phyloP scores from a whole-genome alignment of 2,797 vertebrate genomes.

The Eidolon dupreanum region DNA sequence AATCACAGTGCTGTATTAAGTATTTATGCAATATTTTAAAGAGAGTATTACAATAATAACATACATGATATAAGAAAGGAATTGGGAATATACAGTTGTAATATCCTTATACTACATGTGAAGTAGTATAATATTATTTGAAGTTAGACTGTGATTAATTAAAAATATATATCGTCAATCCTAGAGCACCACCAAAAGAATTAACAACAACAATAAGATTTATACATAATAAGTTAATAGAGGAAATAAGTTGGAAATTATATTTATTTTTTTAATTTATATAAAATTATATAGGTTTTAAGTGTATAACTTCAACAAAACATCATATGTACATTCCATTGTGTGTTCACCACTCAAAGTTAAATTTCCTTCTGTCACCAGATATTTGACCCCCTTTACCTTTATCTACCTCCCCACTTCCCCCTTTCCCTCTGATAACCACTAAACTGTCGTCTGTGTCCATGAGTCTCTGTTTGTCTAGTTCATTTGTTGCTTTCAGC shows the following conservation, averaged over 20 bases:
- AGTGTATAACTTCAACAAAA: too few species aligned
- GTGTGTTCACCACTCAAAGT: too few species aligned
- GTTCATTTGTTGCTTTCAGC: too few species aligned
- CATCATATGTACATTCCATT: too few species aligned
- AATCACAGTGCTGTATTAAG: not conserved
- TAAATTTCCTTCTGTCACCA: too few species aligned
- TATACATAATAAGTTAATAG: not conserved
- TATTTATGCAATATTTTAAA: not conserved
- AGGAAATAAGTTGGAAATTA: not conserved
- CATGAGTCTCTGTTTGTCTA: too few species aligned
- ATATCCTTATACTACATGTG: not conserved
- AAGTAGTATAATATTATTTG: not conserved
- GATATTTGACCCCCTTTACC: too few species aligned
- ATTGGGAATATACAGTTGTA: not conserved
- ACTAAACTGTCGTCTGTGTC: too few species aligned
- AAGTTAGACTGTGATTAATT: not conserved
- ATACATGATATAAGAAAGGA: not conserved
- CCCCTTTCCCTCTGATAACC: too few species aligned
- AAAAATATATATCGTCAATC: not conserved
- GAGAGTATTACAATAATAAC: not conserved
- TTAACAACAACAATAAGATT: not conserved
- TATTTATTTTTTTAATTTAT: too few species aligned
- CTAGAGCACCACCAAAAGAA: not conserved
- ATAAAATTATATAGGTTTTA: too few species aligned
- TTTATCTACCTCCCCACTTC: too few species aligned